Evolutionary conservation across 2,888 invertebrate genomes (phyloP), one percentile per base, ranked within the genome.

Genomic region (Brachynemurus nebulosus): DNA sequence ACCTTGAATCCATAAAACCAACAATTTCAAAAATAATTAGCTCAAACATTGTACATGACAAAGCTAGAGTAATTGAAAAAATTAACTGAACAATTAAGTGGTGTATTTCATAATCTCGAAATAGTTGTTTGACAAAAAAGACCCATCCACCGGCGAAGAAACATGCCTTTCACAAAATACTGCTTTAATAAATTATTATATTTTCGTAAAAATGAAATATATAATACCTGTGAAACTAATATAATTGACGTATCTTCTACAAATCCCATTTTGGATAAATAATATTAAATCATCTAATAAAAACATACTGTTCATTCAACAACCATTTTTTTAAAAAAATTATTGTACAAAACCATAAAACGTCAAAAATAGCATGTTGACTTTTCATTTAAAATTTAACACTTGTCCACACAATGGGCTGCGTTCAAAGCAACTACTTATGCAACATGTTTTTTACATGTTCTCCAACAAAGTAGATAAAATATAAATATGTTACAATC

Each of bases 41-140:
- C 63, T 98, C 97, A 66, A 98, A 99, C 92, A 98, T 93, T 2
- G 95, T 92, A 59, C 97, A 93, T 18, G 97, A 97, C 12, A 99
- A 69, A 0, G 97, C 86, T 61, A 98, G 91, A 25, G 95, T 98
- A 19, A 85, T 74, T 0, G 97, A 95, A 64, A 99, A 98, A 59
- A 96, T 89, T 4, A 97, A 69, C 63, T 97, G 91, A 2, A 98
- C 95, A 47, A 91, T 70, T 47, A 86, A 77, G 61, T 97, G 92
- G 55, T 93, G 89, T 4, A 96, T 91, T 70, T 98, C 97, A 69
- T 98, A 98, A 62, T 98, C 92, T 51, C 88, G 79, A 62, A 97
- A 98, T 37, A 98, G 70, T 64, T 93, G 88, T 63, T 93, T 96
- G 56, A 96, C 86, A 61, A 98, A 99, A 67, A 98, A 99, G 47